phyloP scores from a whole-genome alignment of 2,888 invertebrate genomes.

The Netelia fuscicornis region DNA sequence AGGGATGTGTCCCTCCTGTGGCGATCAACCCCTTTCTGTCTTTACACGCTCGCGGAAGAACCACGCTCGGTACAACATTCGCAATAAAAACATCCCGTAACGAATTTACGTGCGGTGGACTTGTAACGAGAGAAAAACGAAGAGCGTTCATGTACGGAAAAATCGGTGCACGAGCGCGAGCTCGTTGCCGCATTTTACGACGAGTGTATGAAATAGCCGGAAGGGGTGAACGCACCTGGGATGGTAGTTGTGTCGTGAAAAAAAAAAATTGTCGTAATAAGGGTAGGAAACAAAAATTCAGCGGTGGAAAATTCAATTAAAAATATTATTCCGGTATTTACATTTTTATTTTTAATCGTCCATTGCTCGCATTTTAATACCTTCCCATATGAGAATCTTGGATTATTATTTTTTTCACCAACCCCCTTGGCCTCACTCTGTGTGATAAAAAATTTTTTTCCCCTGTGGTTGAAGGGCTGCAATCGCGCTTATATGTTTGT shows the following conservation, averaged over 20 bases:
- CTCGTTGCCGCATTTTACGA: slow-evolving; percentile 54
- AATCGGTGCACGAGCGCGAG: slow-evolving; percentile 10
- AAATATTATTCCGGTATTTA: slow-evolving; percentile 15
- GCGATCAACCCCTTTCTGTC: not conserved
- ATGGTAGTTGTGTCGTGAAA: not conserved
- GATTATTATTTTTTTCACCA: slow-evolving; percentile 19
- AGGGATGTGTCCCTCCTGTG: too few species aligned
- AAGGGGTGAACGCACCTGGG: slow-evolving; percentile 55
- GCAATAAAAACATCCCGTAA: slow-evolving; percentile 57
- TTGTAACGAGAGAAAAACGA: slow-evolving; percentile 33
- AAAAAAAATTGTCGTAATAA: not conserved
- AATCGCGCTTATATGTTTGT: not conserved
- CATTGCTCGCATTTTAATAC: slow-evolving; percentile 14
- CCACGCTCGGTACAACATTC: slow-evolving; percentile 29
- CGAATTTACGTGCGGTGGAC: slow-evolving; percentile 50
- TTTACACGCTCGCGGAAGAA: slow-evolving; percentile 40
- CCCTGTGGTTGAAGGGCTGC: too few species aligned
- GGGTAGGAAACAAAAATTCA: not conserved
- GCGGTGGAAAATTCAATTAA: slow-evolving; percentile 26
- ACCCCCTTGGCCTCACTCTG: not conserved
- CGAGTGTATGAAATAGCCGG: slow-evolving; percentile 52
- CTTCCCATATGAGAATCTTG: slow-evolving; percentile 14
- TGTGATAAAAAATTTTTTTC: slow-evolving; percentile 6
- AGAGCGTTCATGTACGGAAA: slow-evolving; percentile 1
- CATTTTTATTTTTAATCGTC: not conserved